phyloP scores from a whole-genome alignment of 2,113 vertebrate species.

The Rafetus swinhoei region DNA sequence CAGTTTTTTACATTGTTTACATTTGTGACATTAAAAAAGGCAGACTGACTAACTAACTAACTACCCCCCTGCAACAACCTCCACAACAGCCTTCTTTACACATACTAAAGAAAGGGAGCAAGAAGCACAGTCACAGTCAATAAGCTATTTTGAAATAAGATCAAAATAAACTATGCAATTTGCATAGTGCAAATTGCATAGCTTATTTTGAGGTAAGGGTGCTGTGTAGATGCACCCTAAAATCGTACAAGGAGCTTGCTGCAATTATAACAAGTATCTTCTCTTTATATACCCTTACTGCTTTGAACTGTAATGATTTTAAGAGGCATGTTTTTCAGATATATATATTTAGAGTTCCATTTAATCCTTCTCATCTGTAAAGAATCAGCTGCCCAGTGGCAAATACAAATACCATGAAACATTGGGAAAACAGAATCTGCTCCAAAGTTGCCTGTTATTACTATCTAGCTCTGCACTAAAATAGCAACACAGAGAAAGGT shows the following conservation, averaged over 20 bases:
- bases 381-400: not conserved
- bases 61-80: not conserved
- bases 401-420: not conserved
- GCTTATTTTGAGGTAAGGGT: too few species aligned
- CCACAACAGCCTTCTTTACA: not conserved
- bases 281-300: not conserved
- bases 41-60: conserved; percentile 9
- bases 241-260: not conserved
- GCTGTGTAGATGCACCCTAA: too few species aligned
- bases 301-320: not conserved
- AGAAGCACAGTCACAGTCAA: not conserved
- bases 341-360: not conserved
- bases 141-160: too few species aligned
- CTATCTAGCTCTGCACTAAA: not conserved
- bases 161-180: too few species aligned
- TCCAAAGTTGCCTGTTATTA: not conserved
- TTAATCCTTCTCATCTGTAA: not conserved
- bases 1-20: not conserved
- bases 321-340: not conserved
- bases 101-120: not conserved
- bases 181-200: too few species aligned
- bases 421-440: not conserved
- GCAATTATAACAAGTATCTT: not conserved
- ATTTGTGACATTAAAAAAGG: not conserved
- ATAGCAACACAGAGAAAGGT: not conserved